Conservation (phyloP, 2,888 invertebrate species). For the Drosophila merina region DNA sequence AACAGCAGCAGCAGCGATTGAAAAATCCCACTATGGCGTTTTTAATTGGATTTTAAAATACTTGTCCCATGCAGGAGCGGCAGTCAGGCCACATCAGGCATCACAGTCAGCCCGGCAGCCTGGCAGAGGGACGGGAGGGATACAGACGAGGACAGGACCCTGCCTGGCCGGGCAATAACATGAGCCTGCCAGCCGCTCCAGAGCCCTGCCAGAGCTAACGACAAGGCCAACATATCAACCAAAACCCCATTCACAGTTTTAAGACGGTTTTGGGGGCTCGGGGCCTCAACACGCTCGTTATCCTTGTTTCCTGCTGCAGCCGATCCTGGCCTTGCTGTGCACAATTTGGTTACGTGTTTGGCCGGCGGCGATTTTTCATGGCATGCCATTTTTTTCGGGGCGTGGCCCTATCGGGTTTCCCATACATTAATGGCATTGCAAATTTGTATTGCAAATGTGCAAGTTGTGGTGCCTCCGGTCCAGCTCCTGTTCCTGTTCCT, state of each 20-base stretch:
- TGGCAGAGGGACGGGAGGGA: not conserved
- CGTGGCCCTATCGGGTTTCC: conserved; percentile 11
- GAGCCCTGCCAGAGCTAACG: conserved; percentile 19
- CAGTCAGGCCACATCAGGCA: conserved; percentile 45
- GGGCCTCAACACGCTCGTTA: conserved; percentile 79
- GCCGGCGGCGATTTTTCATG: conserved; percentile 78
- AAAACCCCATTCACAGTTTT: conserved; percentile 33
- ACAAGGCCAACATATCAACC: conserved; percentile 49
- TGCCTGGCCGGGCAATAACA: conserved; percentile 49
- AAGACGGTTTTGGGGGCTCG: conserved; percentile 37
- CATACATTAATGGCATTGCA: conserved; percentile 73
- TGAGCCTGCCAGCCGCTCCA: conserved; percentile 27
- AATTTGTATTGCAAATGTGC: conserved; percentile 79
- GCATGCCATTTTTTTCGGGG: conserved; percentile 56
- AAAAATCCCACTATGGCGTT: conserved; percentile 82
- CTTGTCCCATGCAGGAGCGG: conserved; percentile 73
- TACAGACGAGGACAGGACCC: conserved; percentile 31
- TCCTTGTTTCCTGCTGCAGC: conserved; percentile 76
- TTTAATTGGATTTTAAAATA: conserved; percentile 85
- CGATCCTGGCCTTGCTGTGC: conserved; percentile 52
- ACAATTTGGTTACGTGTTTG: conserved; percentile 79
- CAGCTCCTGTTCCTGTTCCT: not conserved
- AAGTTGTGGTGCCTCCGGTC: conserved; percentile 32
- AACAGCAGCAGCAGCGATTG: conserved; percentile 73
- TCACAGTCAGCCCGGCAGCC: conserved; percentile 20